A percentile compares a stretch with the other conserved stretches of the same genome.
Conservation (phyloP, 2,797 vertebrate genomes). For the Molossus molossus region DNA sequence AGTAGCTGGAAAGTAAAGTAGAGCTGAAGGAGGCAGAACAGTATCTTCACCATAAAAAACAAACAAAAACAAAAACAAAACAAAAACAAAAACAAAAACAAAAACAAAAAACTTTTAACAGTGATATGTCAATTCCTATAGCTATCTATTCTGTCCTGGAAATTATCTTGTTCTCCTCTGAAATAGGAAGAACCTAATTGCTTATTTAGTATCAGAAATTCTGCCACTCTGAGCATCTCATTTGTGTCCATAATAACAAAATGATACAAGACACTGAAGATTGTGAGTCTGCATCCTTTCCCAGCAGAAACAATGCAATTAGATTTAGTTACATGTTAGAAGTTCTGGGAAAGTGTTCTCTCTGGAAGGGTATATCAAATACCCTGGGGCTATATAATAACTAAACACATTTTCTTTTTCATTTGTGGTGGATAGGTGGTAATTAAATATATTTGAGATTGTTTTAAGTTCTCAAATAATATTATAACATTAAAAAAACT, state of each 20-base stretch:
- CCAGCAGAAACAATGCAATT: not conserved
- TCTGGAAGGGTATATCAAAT: not conserved
- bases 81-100: too few species aligned
- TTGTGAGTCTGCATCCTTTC: not conserved
- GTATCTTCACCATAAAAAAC: not conserved
- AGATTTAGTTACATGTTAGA: not conserved
- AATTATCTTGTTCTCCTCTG: slow-evolving; percentile 10
- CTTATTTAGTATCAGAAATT: slow-evolving; percentile 46
- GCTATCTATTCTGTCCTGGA: not conserved
- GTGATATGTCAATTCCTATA: not conserved
- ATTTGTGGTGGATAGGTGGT: not conserved
- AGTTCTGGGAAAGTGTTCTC: not conserved
- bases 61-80: too few species aligned
- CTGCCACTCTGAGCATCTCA: not conserved
- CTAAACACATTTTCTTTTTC: not conserved
- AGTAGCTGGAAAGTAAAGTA: slow-evolving; percentile 21
- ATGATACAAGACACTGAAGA: not conserved
- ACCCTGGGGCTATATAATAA: not conserved
- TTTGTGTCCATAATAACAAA: slow-evolving; percentile 27
- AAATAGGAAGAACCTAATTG: not conserved
- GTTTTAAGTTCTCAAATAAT: slow-evolving; percentile 50
- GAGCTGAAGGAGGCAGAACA: not conserved
- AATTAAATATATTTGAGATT: slow-evolving; percentile 8
- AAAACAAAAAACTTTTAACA: not conserved
- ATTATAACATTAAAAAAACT: not conserved